Evolutionary conservation across 2,888 invertebrate genomes (phyloP).

Genomic region (Hirtodrosophila confusa): DNA sequence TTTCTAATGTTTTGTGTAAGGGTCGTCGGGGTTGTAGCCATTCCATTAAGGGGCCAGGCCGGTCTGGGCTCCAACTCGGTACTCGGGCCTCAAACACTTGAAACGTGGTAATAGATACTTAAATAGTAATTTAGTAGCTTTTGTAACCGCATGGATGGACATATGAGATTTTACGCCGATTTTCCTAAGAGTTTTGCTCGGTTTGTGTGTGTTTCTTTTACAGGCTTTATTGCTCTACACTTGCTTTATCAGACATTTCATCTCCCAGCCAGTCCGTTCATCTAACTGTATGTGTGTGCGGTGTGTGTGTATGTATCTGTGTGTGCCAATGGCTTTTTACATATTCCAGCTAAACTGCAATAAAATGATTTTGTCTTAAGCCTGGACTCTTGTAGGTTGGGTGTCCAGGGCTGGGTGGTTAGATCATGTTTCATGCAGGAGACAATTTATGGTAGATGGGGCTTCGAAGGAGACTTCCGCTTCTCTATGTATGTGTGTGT

Average conservation of each 20-base stretch:
- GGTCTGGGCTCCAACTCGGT: background rate
- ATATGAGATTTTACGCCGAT: conserved; percentile 74
- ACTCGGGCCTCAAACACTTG: conserved; percentile 59
- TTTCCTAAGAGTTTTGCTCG: conserved; percentile 49
- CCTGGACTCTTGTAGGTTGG: conserved; percentile 14
- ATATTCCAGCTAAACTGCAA: conserved; percentile 66
- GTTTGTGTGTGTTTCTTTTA: conserved; percentile 29
- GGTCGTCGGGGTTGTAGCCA: conserved; percentile 47
- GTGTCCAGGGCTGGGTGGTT: conserved; percentile 13
- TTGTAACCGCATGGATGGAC: conserved; percentile 72
- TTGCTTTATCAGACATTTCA: conserved; percentile 70
- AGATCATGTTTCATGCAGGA: conserved; percentile 71
- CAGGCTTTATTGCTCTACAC: conserved; percentile 67
- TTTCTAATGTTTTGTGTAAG: conserved; percentile 54
- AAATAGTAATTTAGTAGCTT: conserved; percentile 78
- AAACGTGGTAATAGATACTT: conserved; percentile 76
- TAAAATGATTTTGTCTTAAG: conserved; percentile 62
- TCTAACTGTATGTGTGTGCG: conserved; percentile 6
- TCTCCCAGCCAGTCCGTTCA: conserved; percentile 59
- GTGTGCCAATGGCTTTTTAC: conserved; percentile 44
- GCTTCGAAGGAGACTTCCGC: conserved; percentile 10
- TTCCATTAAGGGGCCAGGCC: conserved; percentile 54
- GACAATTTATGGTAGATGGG: conserved; percentile 55
- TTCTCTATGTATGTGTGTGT: conserved; percentile 8
- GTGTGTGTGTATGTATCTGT: conserved; percentile 1